A percentile compares a stretch with the other conserved stretches of the same genome.
These are phyloP conservation scores for Elymnias hypermnestra DNA, from an alignment of 1,140 invertebrate genomes.

Conservation along the genomic window DNA sequence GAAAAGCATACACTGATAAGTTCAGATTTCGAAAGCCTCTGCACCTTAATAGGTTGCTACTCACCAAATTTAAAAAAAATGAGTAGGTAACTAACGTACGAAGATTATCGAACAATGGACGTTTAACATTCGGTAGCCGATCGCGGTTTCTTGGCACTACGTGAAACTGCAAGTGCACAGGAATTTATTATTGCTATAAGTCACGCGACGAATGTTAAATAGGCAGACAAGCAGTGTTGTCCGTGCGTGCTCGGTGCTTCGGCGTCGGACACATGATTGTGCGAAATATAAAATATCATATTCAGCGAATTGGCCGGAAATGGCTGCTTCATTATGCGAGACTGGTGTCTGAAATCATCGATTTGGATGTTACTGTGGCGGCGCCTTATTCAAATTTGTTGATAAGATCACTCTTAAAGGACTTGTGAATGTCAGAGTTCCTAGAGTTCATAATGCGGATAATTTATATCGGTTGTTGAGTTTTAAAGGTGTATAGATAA, in stretches of 20 bases:
- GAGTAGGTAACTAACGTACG: slow-evolving; percentile 12
- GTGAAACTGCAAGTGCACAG: slow-evolving; percentile 70
- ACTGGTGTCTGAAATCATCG: slow-evolving; percentile 58
- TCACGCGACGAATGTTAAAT: slow-evolving; percentile 61
- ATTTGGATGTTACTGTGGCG: slow-evolving; percentile 41
- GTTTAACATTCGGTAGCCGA: slow-evolving; percentile 63
- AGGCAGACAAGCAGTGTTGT: slow-evolving; percentile 27
- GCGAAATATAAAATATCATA: slow-evolving; percentile 68
- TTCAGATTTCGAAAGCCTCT: too few relatives aligned
- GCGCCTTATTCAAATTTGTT: slow-evolving; percentile 35
- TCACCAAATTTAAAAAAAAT: not conserved
- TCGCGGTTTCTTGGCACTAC: slow-evolving; percentile 61
- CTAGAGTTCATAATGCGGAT: too few relatives aligned
- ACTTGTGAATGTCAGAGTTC: not conserved
- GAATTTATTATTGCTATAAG: slow-evolving; percentile 63
- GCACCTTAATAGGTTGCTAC: too few relatives aligned
- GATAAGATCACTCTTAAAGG: slow-evolving; percentile 46
- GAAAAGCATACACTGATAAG: too few relatives aligned
- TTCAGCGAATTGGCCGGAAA: slow-evolving; percentile 63
- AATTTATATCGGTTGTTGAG: too few relatives aligned
- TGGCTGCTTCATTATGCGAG: slow-evolving; percentile 59
- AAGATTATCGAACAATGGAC: slow-evolving; percentile 42
- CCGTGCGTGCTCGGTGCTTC: slow-evolving; percentile 39
- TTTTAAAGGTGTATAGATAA: too few relatives aligned
- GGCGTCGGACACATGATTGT: slow-evolving; percentile 42